Conservation (phyloP, 2,113 vertebrate genomes). For the Chaenogobius annularis region DNA sequence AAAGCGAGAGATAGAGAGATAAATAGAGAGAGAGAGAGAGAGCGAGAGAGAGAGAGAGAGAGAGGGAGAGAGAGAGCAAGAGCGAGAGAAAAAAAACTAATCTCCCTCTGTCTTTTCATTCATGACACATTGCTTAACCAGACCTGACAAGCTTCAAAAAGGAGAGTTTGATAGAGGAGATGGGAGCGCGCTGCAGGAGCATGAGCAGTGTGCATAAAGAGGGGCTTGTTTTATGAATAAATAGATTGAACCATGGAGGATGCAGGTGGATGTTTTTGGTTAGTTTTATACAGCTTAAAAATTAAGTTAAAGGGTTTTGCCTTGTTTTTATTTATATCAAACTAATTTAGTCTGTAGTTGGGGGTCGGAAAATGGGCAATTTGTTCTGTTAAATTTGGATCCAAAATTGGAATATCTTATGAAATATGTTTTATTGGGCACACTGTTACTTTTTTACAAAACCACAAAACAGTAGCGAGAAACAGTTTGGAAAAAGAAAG, state of each 20-base stretch:
- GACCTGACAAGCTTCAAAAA: constrained; percentile 66
- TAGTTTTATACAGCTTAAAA: constrained; percentile 35
- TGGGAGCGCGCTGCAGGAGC: constrained; percentile 35
- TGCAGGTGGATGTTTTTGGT: constrained; percentile 31
- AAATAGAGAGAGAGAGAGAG: constrained; percentile 25
- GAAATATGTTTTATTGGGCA: neutral
- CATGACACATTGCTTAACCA: constrained; percentile 68
- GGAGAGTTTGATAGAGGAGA: constrained; percentile 40
- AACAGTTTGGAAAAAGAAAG: constrained; percentile 53
- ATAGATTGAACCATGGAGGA: constrained; percentile 30
- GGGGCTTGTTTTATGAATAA: constrained; percentile 20
- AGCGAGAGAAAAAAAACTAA: constrained; percentile 62
- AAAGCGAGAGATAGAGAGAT: neutral
- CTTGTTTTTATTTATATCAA: neutral
- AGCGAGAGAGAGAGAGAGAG: constrained; percentile 1
- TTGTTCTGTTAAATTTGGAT: neutral
- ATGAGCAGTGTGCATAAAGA: constrained; percentile 35
- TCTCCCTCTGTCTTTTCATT: constrained; percentile 67
- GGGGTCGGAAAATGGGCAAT: neutral
- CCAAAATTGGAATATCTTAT: neutral
- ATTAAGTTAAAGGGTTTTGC: neutral
- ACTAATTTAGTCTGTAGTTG: neutral
- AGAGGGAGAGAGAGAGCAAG: neutral
- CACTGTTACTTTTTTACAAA: neutral
- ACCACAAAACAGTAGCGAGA: constrained; percentile 26